These are phyloP conservation scores for Alviniconcha marisindica DNA, from an alignment of 1,140 invertebrate species.

Conservation along the genomic window DNA sequence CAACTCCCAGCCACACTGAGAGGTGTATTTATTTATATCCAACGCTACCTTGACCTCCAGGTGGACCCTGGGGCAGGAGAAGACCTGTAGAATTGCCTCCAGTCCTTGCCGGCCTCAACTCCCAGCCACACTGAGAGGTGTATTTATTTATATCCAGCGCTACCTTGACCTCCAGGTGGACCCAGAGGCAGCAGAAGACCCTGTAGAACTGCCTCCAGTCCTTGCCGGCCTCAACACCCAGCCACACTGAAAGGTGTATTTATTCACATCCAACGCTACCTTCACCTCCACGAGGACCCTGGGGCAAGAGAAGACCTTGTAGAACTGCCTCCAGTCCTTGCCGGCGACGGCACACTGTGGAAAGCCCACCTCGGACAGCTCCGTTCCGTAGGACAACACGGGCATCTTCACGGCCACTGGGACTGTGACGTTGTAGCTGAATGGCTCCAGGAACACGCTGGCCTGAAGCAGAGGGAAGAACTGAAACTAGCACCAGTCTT, in stretches of 20 bases:
- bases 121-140: too few species aligned
- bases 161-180: conserved; percentile 49
- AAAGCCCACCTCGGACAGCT: conserved; percentile 47
- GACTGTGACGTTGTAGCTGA: conserved; percentile 21
- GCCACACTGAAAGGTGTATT: too few species aligned
- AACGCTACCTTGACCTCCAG: conserved; percentile 53
- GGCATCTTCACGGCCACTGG: conserved; percentile 38
- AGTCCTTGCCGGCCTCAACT: too few species aligned
- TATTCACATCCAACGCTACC: too few species aligned
- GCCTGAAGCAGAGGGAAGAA: background rate
- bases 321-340: conserved; percentile 50
- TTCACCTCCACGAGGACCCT: conserved; percentile 45
- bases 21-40: conserved; percentile 22
- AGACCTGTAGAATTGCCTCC: conserved; percentile 53
- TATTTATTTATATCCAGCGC: too few species aligned
- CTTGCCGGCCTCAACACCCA: too few species aligned
- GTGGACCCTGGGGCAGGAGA: conserved; percentile 45
- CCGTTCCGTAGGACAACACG: conserved; percentile 56
- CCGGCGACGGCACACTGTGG: conserved; percentile 49
- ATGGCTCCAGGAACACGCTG: conserved; percentile 51
- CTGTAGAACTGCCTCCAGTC: too few species aligned
- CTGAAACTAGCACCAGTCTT: too few species aligned
- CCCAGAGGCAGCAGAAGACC: conserved; percentile 48
- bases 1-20: too few species aligned
- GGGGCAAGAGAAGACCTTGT: conserved; percentile 52